Base-by-base conservation (phyloP, 2,113 vertebrate genomes). In the Piprites chloris region DNA sequence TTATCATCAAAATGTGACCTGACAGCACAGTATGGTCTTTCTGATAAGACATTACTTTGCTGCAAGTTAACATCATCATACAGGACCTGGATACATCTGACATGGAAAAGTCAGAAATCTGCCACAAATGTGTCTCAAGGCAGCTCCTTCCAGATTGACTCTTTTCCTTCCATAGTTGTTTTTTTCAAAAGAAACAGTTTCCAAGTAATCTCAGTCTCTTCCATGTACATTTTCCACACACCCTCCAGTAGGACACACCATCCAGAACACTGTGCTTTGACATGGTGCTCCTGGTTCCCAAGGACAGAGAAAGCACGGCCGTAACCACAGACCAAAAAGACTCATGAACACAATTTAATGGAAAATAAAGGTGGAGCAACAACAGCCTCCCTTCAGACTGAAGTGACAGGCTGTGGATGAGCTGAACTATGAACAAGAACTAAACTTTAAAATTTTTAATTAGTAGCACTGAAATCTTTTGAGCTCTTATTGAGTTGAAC, bases 11-110 rank as follows among this genome's bases (percentile, higher is more conserved):
- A 90, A 80, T 24, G 63, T 33, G 73, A 65, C 72, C 67, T 77
- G 78, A 80, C 50, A 90, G 85, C 79, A 92, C 46, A 91, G 69
- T 30, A 39, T 21, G 24, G 68, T 76, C 58, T 9, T 79, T 75
- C 53, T 61, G 79, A 44, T 67, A 95, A 67, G 68, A 91, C 26
- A 74, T 21, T 69, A 65, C 72, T 92, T 77, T 86, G 39, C 73
- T 78, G 56, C 68, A 84, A 68, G 28, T 92, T 22, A 66, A 28
- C 52, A 82, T 67, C 69, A 67, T 52, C 32, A 47, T 33, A 33
- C 2, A 8, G 30, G 71, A 91, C 81, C 47, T 68, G 44, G 50
- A 59, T 47, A 73, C 35, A 37, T 53, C 28, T 76, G 74, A 74
- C 30, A 71, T 1, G 26, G 37, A 27, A 30, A 80, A 81, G 37